Conservation (phyloP, 2,888 invertebrate genomes). For the Nephrotoma appendiculata region DNA sequence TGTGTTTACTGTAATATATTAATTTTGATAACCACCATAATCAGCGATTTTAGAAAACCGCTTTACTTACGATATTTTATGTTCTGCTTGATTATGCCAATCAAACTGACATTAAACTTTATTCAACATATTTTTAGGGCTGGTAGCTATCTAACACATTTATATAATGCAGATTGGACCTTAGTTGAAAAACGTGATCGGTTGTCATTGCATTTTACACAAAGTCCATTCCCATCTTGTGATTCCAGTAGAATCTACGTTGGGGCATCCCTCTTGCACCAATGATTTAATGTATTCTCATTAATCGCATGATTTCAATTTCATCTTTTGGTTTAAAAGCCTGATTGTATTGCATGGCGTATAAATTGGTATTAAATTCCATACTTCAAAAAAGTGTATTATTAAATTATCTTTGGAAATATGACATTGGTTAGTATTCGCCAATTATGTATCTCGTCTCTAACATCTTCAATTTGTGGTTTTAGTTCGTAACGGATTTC, state of each 20-base stretch:
- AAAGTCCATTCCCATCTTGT: background rate
- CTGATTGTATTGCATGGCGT: background rate
- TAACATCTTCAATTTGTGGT: background rate
- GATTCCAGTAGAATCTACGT: background rate
- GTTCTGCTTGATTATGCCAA: too few relatives aligned
- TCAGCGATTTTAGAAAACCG: too few relatives aligned
- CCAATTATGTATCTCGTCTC: background rate
- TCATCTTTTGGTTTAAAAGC: background rate
- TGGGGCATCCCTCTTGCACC: background rate
- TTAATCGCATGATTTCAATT: background rate
- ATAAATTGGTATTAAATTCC: background rate
- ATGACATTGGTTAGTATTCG: background rate
- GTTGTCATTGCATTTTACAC: too few relatives aligned
- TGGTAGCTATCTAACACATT: background rate
- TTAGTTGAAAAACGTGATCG: background rate
- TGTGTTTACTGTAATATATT: too few relatives aligned
- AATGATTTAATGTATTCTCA: background rate
- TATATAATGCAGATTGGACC: background rate
- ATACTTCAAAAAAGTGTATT: background rate
- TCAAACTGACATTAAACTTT: too few relatives aligned
- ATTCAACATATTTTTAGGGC: background rate
- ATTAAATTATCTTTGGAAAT: background rate
- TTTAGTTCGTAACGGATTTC: background rate
- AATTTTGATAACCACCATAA: too few relatives aligned
- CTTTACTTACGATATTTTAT: too few relatives aligned